Percentiles rank a stretch among this genome's conserved stretches.
These are phyloP conservation scores for Pseudomugil gertrudae DNA, from an alignment of 2,797 vertebrate genomes.

Conservation along the genomic window DNA sequence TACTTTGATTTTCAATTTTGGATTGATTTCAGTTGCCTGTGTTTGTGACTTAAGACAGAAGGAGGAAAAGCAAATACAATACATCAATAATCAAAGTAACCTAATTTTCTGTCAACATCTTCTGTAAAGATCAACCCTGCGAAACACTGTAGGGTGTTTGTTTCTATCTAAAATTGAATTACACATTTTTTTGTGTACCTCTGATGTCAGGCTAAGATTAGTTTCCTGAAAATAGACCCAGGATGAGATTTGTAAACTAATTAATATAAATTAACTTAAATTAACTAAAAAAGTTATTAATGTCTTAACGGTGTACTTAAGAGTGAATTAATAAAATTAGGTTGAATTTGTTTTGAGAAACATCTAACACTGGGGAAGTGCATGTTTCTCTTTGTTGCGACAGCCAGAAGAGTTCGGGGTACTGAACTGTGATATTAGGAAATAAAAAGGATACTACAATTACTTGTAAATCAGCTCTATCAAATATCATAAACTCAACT, in stretches of 20 bases:
- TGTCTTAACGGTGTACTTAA: too few relatives aligned
- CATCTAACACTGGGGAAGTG: too few relatives aligned
- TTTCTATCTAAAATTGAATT: background rate
- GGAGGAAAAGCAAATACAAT: conserved; percentile 6
- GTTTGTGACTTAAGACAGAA: conserved; percentile 4
- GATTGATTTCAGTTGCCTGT: conserved; percentile 4
- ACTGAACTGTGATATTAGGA: background rate
- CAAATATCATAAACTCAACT: too few relatives aligned
- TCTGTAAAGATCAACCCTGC: background rate
- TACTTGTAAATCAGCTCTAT: background rate
- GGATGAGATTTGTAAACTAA: background rate
- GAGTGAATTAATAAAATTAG: too few relatives aligned
- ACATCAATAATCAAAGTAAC: background rate
- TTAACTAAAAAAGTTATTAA: background rate
- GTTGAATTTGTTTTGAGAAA: too few relatives aligned
- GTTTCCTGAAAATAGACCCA: background rate
- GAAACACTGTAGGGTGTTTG: background rate
- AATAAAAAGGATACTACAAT: background rate
- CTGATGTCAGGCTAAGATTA: conserved; percentile 12
- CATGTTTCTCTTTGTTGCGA: too few relatives aligned
- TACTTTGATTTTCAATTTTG: conserved; percentile 3
- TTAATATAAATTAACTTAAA: background rate
- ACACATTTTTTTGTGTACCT: conserved; percentile 8
- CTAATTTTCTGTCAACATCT: background rate
- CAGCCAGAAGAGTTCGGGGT: background rate